phyloP scores from a whole-genome alignment of 1,140 invertebrate species.

The Plectus sambesii region DNA sequence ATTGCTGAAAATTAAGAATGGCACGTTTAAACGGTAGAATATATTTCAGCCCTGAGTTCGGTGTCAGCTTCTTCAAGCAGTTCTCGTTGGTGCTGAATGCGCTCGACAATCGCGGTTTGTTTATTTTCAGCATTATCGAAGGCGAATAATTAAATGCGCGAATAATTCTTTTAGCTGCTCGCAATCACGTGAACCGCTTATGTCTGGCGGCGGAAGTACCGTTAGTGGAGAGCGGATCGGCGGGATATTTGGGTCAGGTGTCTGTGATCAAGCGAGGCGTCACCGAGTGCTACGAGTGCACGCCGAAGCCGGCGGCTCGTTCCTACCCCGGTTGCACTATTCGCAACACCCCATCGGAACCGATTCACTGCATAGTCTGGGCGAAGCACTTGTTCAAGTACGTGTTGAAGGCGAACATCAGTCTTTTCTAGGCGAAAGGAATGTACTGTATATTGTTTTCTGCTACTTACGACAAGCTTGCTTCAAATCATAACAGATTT shows the following conservation, averaged over 20 bases:
- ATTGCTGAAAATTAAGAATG: too few species aligned
- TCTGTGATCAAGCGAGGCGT: constrained; percentile 56
- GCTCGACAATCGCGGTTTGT: constrained; percentile 70
- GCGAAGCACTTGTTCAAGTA: constrained; percentile 96
- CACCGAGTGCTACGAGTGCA: constrained; percentile 94
- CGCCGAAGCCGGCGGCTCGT: constrained; percentile 73
- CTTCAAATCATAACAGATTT: too few species aligned
- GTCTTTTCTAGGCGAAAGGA: too few species aligned
- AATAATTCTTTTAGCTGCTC: constrained; percentile 59
- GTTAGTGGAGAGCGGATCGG: constrained; percentile 87
- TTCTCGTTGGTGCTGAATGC: constrained; percentile 92
- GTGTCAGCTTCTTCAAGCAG: constrained; percentile 76
- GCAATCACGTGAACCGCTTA: constrained; percentile 98
- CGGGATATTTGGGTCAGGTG: constrained; percentile 86
- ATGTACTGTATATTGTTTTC: too few species aligned
- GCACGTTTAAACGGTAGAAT: constrained; percentile 29
- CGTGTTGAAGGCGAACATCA: too few species aligned
- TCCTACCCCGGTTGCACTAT: constrained; percentile 96
- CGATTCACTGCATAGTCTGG: constrained; percentile 99
- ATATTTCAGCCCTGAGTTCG: constrained; percentile 70
- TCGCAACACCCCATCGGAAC: constrained; percentile 95
- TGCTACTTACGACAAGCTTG: too few species aligned
- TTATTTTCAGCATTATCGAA: constrained; percentile 9
- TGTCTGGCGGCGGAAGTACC: constrained; percentile 86
- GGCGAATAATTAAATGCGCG: constrained; percentile 1